Base-by-base conservation (phyloP, 1,140 invertebrate species). In the Eriosoma lanigerum region DNA sequence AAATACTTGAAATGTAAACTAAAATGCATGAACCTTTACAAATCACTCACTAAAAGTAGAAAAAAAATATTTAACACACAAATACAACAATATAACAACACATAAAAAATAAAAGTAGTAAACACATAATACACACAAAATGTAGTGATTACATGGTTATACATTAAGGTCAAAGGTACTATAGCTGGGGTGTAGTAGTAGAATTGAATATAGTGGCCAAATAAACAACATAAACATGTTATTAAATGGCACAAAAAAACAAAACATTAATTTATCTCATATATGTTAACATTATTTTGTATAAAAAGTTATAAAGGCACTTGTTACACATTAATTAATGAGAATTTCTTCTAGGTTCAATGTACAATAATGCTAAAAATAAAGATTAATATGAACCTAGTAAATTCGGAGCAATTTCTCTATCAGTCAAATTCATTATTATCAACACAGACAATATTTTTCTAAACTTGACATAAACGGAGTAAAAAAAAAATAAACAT, bases 41-140 rank as follows among this genome's bases (percentile, higher is more conserved):
- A 60, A 76, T 76, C 73, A 60, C 75, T 62, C 54, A 62, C 75
- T 78, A 62, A 78, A 62, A 58, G n/a, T 56, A 78, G 17, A 78
- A 60, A 78, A 58, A 78, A 38, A 58, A 78, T 32, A 78, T 78
- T 62, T 48, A 78, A 78, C 75, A 78, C 75, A 60, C 56, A 78
- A 62, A 78, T 78, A 78, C 56, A 78, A 78, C 75, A 78, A 78
- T 26, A 78, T 78, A 78, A 78, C 75, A 78, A 78, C 75, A 78
- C 75, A 78, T 60, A 58, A 48, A 78, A 62, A 78, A 58, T 75
- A 78, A 78, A 78, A 78, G 75, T 78, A 78, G 75, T 60, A 78
- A 60, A 78, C 38, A 10, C 38, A 44, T 46, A 78, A 78, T 78
- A 78, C 32, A 21, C 48, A 38, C 54, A 62, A 46, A 60, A 62